Evolutionary conservation across 2,797 vertebrate genomes (phyloP), one percentile per base, ranked within the genome.

Genomic region (Silurus aristotelis): DNA sequence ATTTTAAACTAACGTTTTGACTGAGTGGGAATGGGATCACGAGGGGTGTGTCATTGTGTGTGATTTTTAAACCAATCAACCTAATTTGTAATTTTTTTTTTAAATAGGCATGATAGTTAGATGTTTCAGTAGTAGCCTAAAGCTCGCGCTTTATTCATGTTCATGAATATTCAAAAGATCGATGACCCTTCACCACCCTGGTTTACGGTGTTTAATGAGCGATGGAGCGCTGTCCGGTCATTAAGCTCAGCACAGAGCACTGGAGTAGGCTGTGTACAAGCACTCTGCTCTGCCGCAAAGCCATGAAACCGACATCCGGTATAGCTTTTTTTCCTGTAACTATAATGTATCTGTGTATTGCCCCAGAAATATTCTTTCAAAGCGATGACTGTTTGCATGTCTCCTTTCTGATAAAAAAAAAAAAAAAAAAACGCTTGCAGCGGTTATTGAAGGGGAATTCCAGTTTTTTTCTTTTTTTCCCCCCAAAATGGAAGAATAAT

Each of bases 151-250:
- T 66, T 66, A 83, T 86, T 84, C 58, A 25, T 58, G 31, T 52
- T 80, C 38, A 84, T 75, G 73, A 63, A 79, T 84, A 84, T 84
- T 84, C 68, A 87, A 75, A 68, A 25, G 43, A 3, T 48, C 68
- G 58, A 7, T 75, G 82, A 84, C 85, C 85, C 76, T 71, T 63
- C 75, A 55, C 20, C 75, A 58, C 75, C 55, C 70, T 14, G n/a
- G 17, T 61, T 84, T 75, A 75, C 81, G 52, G 61, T 80, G 86
- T 60, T 84, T 81, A 87, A 73, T 87, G 78, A 84, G 52, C 70
- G 67, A 80, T 80, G 84, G 56, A 73, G 84, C 58, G 14, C 67
- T 66, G 68, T 64, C 84, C 15, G 84, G 78, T 72, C 58, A 73
- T 84, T 87, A 84, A 78, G 46, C 76, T 87, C 43, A 80, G 68